Percentiles rank a stretch among this genome's conserved stretches.
These are phyloP conservation scores for Chalcosyrphus nemorum DNA, from an alignment of 2,888 invertebrate genomes.

Conservation along the genomic window DNA sequence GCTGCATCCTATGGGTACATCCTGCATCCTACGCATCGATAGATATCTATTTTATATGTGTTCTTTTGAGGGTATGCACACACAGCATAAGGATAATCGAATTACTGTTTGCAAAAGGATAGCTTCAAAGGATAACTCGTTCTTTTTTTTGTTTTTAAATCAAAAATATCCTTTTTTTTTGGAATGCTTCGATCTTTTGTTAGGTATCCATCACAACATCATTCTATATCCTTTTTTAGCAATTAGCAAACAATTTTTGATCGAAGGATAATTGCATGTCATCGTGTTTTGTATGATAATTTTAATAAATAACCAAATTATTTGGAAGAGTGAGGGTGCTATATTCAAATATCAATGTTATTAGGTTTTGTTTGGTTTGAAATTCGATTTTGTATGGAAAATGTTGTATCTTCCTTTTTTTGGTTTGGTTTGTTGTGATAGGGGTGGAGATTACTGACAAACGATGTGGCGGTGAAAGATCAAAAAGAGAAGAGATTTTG, in stretches of 20 bases:
- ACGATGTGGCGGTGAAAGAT: conserved; percentile 2
- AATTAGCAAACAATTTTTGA: not conserved
- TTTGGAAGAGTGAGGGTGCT: not conserved
- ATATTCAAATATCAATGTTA: conserved; percentile 26
- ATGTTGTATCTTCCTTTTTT: not conserved
- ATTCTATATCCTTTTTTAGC: not conserved
- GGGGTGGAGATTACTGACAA: not conserved
- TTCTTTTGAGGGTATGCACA: not conserved
- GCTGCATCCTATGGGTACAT: not conserved
- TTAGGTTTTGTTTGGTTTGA: conserved; percentile 26
- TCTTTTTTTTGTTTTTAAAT: not conserved
- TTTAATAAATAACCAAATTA: conserved; percentile 20
- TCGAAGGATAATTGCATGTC: conserved; percentile 34
- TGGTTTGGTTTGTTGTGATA: not conserved
- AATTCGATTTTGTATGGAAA: conserved; percentile 21
- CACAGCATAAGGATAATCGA: conserved; percentile 24
- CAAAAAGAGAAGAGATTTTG: conserved; percentile 45
- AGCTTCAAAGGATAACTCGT: conserved; percentile 15
- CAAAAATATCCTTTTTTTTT: not conserved
- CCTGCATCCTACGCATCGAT: not conserved
- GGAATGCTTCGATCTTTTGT: not conserved
- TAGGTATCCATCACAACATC: not conserved
- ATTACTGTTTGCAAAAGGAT: conserved; percentile 28
- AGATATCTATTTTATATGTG: not conserved
- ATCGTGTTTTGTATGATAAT: conserved; percentile 25